phyloP scores from a whole-genome alignment of 2,113 vertebrate species.

The Arvicanthis niloticus region DNA sequence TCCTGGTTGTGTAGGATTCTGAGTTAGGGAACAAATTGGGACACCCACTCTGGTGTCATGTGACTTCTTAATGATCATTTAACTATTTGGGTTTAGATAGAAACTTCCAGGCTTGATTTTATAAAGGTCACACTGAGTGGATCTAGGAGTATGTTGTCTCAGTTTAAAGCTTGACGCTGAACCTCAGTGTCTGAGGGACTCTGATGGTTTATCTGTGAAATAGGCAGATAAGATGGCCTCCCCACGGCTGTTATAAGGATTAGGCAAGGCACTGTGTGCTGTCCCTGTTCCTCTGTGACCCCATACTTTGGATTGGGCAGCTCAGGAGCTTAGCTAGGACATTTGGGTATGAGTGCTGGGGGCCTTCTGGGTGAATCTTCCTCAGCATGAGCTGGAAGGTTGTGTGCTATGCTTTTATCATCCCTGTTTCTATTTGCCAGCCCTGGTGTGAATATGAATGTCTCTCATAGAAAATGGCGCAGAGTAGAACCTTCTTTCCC shows the following conservation, averaged over 20 bases:
- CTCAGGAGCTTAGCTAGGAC: not conserved
- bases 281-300: not conserved
- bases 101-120: not conserved
- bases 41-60: not conserved
- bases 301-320: not conserved
- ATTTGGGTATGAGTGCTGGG: not conserved
- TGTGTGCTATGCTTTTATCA: not conserved
- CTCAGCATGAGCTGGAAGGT: not conserved
- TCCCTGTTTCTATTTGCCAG: not conserved
- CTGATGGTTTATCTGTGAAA: constrained; percentile 4
- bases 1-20: not conserved
- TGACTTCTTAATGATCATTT: constrained; percentile 13
- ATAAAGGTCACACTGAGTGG: not conserved
- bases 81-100: not conserved
- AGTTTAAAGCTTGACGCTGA: constrained; percentile 26
- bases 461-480: not conserved
- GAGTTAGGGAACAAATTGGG: not conserved
- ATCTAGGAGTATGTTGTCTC: not conserved
- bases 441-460: not conserved
- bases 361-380: not conserved
- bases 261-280: not conserved
- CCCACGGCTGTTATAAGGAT: not conserved
- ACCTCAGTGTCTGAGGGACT: not conserved
- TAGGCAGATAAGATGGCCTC: not conserved
- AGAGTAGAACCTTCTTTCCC: not conserved